phyloP scores from a whole-genome alignment of 1,140 invertebrate species.

The Drosophila bifasciata region DNA sequence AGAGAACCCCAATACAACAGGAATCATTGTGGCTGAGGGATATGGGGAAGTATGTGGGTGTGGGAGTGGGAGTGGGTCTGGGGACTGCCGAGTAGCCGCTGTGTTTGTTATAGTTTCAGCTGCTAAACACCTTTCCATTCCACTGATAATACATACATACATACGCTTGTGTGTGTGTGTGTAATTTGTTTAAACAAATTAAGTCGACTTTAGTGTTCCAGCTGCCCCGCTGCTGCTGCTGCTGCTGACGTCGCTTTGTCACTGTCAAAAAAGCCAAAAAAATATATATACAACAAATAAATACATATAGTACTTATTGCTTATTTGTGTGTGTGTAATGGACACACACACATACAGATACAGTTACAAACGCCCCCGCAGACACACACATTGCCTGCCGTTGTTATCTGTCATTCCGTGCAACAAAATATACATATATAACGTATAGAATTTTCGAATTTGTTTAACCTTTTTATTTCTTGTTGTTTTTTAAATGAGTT shows the following conservation, averaged over 20 bases:
- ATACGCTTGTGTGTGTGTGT: conserved; percentile 8
- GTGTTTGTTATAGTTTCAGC: conserved; percentile 76
- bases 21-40: conserved; percentile 33
- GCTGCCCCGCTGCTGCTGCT: conserved; percentile 30
- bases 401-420: conserved; percentile 46
- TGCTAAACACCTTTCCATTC: conserved; percentile 62
- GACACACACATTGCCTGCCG: conserved; percentile 21
- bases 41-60: neutral
- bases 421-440: conserved; percentile 28
- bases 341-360: conserved; percentile 37
- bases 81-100: neutral
- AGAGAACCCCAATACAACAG: conserved; percentile 56
- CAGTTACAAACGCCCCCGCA: conserved; percentile 35
- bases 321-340: conserved; percentile 40
- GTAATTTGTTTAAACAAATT: conserved; percentile 83
- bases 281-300: neutral
- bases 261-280: conserved; percentile 53
- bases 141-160: conserved; percentile 5
- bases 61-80: no score
- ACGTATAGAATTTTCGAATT: conserved; percentile 51
- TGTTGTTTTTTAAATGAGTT: conserved; percentile 59
- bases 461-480: conserved; percentile 68
- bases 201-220: conserved; percentile 54
- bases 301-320: conserved; percentile 2
- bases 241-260: conserved; percentile 79